phyloP scores from a whole-genome alignment of 2,797 vertebrate species.

The Artibeus lituratus region DNA sequence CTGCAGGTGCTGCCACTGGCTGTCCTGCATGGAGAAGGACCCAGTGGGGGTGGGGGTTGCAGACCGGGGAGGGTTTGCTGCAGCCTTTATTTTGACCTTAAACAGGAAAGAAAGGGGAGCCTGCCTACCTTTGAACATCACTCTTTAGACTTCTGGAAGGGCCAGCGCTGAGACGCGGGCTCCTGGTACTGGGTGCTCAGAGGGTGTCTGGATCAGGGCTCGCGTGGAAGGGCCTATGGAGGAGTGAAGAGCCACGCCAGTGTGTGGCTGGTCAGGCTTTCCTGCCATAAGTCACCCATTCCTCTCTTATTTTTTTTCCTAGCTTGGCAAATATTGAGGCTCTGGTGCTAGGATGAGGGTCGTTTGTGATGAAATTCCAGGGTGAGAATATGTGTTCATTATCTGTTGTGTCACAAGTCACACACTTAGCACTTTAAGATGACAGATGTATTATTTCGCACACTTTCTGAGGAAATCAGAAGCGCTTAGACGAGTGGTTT shows the following conservation, averaged over 20 bases:
- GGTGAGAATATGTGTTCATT: not conserved
- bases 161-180: not conserved
- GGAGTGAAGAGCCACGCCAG: not conserved
- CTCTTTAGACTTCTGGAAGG: not conserved
- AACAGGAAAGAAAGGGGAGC: not conserved
- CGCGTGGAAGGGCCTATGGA: not conserved
- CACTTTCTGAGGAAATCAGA: not conserved
- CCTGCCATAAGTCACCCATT: not conserved
- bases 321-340: not conserved
- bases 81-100: not conserved
- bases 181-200: not conserved
- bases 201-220: not conserved
- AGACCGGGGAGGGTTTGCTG: not conserved
- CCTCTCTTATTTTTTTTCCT: not conserved
- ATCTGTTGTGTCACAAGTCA: not conserved
- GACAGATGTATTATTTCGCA: not conserved
- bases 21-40: not conserved
- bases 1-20: constrained; percentile 43
- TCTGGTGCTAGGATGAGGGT: not conserved
- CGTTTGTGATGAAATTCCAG: not conserved
- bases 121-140: not conserved
- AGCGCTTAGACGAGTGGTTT: not conserved
- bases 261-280: not conserved
- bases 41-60: not conserved
- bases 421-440: not conserved